Base-by-base conservation (phyloP, 2,888 invertebrate genomes). In the Deilephila porcellus region DNA sequence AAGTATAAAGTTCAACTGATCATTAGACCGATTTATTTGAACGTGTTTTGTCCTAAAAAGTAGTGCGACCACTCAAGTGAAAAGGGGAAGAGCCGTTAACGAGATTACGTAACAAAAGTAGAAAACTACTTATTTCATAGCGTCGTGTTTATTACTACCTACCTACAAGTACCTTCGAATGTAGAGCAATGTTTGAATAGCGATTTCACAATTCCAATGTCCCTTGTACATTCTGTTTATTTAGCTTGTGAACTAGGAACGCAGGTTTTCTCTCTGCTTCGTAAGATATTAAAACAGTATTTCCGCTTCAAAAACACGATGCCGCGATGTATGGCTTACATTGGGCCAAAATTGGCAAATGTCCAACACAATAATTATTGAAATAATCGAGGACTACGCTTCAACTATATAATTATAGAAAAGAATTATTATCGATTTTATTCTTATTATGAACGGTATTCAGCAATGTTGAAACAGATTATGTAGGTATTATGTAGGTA, bases 61-160 rank as follows among this genome's bases (percentile, higher is more conserved):
- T 53, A 70, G 29, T 53, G 70, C 32, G 32, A 29, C n/a, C 70
- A 56, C 32, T 60, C 34, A 77, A 79, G 76, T 78, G 78, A 76
- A 79, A 79, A 76, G 71, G 56, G 76, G 77, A 79, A 78, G 52
- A 78, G 72, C 74, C 73, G 73, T 73, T 75, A 76, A 73, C 37
- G 32, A 72, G 20, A 71, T 78, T 77, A 77, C 59, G 76, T 75
- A 79, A 78, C 72, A 60, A 8, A 60, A 72, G 59, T 74, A 78
- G 76, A 76, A 76, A 76, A 60, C 76, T 72, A 73, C 67, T 73
- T 70, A 56, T 11, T 45, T 37, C 37, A 37, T 37, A 34, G 8
- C 7, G 56, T 56, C 19, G 56, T n/a, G 56, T 56, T 56, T 7
- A 56, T 19, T 56, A 19, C 56, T 11, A 64, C n/a, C 32, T 62